Conservation (phyloP, 2,888 invertebrate genomes). For the Mythimna pallens region DNA sequence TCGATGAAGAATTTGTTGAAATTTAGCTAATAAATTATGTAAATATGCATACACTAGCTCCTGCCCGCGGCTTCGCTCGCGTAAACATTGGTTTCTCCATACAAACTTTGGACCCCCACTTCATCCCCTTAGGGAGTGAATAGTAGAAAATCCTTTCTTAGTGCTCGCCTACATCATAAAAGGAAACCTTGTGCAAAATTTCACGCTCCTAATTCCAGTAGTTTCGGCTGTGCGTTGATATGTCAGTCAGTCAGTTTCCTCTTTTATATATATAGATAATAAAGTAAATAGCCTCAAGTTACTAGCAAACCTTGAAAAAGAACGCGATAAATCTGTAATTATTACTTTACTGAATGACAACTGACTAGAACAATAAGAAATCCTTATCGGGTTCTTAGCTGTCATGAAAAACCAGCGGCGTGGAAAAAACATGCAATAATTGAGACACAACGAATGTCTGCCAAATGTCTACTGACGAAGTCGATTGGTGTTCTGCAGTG, state of each 20-base stretch:
- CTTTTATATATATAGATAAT: no score
- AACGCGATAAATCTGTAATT: constrained; percentile 52
- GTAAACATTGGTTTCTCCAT: no score
- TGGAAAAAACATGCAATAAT: constrained; percentile 46
- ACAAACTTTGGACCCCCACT: no score
- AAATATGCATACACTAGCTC: constrained; percentile 35
- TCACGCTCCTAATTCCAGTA: no score
- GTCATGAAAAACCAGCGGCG: constrained; percentile 41
- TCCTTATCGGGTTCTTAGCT: constrained; percentile 48
- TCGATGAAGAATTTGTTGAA: neutral
- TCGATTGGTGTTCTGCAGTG: constrained; percentile 27
- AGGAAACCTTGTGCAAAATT: no score
- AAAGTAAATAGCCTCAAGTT: constrained; percentile 32
- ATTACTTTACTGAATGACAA: constrained; percentile 41
- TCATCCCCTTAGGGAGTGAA: no score
- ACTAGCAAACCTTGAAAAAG: constrained; percentile 50
- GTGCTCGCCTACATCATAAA: no score
- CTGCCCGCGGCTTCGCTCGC: no score
- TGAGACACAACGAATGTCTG: constrained; percentile 42
- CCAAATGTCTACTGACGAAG: constrained; percentile 35
- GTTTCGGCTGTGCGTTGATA: no score
- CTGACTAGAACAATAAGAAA: constrained; percentile 57
- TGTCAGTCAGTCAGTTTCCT: no score
- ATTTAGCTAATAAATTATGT: constrained; percentile 21
- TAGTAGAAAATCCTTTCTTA: no score